phyloP scores from a whole-genome alignment of 2,888 invertebrate species.

The Seladonia tumulorum region DNA sequence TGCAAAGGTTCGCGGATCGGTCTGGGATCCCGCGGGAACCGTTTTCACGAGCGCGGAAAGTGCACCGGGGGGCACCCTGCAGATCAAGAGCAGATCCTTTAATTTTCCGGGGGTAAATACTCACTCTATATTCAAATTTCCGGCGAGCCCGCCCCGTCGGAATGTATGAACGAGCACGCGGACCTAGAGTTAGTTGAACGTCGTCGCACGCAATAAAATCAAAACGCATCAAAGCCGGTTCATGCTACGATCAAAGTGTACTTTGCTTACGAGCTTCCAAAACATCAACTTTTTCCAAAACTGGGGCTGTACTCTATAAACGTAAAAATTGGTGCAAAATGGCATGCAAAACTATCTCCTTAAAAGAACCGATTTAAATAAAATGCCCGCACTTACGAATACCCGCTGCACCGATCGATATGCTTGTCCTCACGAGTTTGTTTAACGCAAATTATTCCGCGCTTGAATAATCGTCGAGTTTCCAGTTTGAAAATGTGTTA shows the following conservation, averaged over 20 bases:
- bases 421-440: background rate
- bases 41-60: background rate
- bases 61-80: background rate
- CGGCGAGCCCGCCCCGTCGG: background rate
- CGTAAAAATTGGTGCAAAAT: background rate
- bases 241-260: background rate
- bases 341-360: background rate
- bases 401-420: background rate
- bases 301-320: too few relatives aligned
- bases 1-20: background rate
- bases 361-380: background rate
- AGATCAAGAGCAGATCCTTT: constrained; percentile 33
- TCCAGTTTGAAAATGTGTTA: background rate
- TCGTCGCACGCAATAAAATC: constrained; percentile 16
- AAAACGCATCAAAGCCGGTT: background rate
- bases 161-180: background rate
- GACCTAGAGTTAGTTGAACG: background rate
- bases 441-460: background rate
- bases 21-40: background rate
- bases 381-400: background rate
- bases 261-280: background rate
- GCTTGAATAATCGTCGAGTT: background rate
- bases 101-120: constrained; percentile 36
- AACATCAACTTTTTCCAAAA: background rate
- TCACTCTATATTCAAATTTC: constrained; percentile 44